Evolutionary conservation across 2,113 vertebrate species (phyloP), one percentile per base, ranked within the genome.

Genomic region (Trematocara stigmaticum): DNA sequence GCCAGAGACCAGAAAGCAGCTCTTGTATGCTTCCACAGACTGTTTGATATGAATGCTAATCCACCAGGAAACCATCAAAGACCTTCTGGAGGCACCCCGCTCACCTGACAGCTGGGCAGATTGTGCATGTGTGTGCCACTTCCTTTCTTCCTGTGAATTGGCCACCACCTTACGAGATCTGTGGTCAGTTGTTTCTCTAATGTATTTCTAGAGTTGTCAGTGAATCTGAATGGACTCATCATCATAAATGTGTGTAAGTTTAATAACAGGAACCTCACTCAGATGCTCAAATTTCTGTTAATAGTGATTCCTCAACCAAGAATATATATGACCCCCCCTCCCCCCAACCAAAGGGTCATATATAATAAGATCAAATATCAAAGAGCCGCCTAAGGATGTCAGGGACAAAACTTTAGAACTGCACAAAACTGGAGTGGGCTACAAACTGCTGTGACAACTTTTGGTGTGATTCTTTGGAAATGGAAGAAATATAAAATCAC

Each of bases 91-190:
- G 86, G 89, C 76, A 38, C 87, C 82, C 84, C 2, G 29, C 78
- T 89, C 93, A 93, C 88, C 94, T 94, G 93, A 94, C 94, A 92
- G 93, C 90, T 93, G 92, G n/a, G 81, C 61, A 59, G 56, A 86
- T 84, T 78, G 61, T 56, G 53, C 52, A 23, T 29, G 42, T 79
- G 31, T 71, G 15, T 69, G 15, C 84, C 56, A 31, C 66, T 56
- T 85, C 40, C 26, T 40, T 18, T 47, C 76, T 79, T 84, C 78
- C 47, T 91, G 85, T 69, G 34, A 78, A 26, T 64, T 47, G 51
- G 31, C 51, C 49, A 29, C 55, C 35, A 89, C 57, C 29, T 81
- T 40, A 69, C 7, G 8, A 18, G 57, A 83, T 55, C 29, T 5
- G 4, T 56, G 13, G 13, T 42, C 34, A 45, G 2, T 23, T 81